Percentiles rank a stretch among this genome's conserved stretches.
Conservation (phyloP, 2,113 vertebrate genomes). For the Hippolais icterina region DNA sequence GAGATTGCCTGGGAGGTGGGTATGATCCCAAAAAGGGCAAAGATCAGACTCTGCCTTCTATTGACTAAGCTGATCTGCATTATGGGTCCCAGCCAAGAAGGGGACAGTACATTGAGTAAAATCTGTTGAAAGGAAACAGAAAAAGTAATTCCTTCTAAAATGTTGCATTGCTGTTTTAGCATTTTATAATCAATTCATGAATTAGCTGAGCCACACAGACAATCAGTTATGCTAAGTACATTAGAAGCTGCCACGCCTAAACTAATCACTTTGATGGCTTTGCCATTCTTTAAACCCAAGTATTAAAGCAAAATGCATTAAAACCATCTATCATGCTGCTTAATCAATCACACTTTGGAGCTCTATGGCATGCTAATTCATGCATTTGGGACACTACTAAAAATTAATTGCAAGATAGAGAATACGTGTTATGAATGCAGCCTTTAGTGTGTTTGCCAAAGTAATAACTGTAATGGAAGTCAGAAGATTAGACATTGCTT, state of each 20-base stretch:
- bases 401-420: neutral
- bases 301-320: neutral
- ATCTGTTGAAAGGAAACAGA: neutral
- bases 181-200: neutral
- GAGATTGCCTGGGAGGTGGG: neutral
- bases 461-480: slow-evolving; percentile 43
- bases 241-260: neutral
- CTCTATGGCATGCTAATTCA: neutral
- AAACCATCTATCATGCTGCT: neutral
- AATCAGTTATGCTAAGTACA: neutral
- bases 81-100: neutral
- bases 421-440: neutral
- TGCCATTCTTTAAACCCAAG: neutral
- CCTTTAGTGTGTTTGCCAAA: slow-evolving; percentile 18
- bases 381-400: neutral
- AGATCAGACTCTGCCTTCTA: neutral
- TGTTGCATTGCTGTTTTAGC: neutral
- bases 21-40: neutral
- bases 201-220: neutral
- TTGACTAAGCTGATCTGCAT: neutral
- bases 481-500: neutral
- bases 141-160: neutral
- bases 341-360: neutral
- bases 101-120: neutral
- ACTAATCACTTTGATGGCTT: neutral